Percentiles rank a stretch among this genome's conserved stretches.
phyloP scores from a whole-genome alignment of 2,888 invertebrate genomes.

The Sarcophaga carnaria region DNA sequence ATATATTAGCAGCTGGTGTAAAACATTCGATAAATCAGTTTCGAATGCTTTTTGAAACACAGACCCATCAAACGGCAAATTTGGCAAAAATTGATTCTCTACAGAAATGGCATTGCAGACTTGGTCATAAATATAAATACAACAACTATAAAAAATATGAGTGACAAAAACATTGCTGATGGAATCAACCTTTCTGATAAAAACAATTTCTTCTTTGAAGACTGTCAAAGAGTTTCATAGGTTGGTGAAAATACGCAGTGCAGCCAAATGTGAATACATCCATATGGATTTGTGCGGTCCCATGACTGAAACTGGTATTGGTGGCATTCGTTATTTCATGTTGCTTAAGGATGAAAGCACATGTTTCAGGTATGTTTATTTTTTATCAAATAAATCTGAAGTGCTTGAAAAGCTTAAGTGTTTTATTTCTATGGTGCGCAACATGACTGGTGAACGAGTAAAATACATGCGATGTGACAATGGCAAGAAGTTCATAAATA shows the following conservation, averaged over 20 bases:
- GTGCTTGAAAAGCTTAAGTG: slow-evolving; percentile 32
- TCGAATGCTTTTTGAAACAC: slow-evolving; percentile 37
- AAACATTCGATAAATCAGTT: slow-evolving; percentile 43
- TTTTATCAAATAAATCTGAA: slow-evolving; percentile 52
- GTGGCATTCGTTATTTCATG: slow-evolving; percentile 63
- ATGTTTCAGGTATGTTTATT: slow-evolving; percentile 55
- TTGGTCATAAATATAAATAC: slow-evolving; percentile 50
- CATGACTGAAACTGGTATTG: slow-evolving; percentile 53
- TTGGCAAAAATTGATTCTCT: slow-evolving; percentile 38
- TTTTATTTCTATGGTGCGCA: slow-evolving; percentile 43
- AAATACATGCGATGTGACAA: slow-evolving; percentile 42
- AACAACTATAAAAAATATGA: slow-evolving; percentile 44
- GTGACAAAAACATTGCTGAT: slow-evolving; percentile 46
- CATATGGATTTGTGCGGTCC: slow-evolving; percentile 64
- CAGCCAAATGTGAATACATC: slow-evolving; percentile 40
- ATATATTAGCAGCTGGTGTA: slow-evolving; percentile 43
- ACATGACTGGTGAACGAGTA: slow-evolving; percentile 52
- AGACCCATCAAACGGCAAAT: slow-evolving; percentile 31
- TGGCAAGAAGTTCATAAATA: slow-evolving; percentile 46
- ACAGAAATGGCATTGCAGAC: slow-evolving; percentile 51
- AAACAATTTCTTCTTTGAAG: slow-evolving; percentile 45
- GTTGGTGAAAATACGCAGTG: slow-evolving; percentile 3
- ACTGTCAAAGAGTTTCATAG: slow-evolving; percentile 49
- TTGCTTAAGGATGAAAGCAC: slow-evolving; percentile 68
- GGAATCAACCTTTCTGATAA: slow-evolving; percentile 27